Evolutionary conservation across 37 sponge, comb jelly and placozoan genomes (phyloP), one percentile per base, ranked within the genome.

Genomic region (Mnemiopsis leidyi): DNA sequence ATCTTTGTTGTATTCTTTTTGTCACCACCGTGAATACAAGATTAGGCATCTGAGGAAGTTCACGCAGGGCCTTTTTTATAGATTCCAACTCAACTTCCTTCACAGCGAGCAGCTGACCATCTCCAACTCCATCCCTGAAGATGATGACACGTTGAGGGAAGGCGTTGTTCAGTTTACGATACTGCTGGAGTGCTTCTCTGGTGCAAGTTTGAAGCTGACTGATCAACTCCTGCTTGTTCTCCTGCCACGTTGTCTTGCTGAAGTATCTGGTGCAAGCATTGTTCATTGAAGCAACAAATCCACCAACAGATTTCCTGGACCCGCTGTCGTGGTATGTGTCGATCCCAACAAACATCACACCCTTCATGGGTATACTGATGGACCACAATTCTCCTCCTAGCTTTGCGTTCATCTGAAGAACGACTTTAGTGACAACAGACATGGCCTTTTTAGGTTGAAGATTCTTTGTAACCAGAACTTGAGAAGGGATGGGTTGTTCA

Each of bases 121-220:
- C 97, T 0, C 97, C 97, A 33, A 99, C 99, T 18, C 99, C 99
- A 95, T 99, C 99, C 61, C 90, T 94, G 93, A 95, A 99, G 76
- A 97, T 96, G 38, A 99, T 68, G 92, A 99, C 96, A 36, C 97
- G 69, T 30, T 96, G 96, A 32, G 99, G 99, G 0, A 97, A 93
- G 0, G 29, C 24, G 9, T 93, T 69, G 75, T 98, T 98, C 2
- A 23, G 31, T 1, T 38, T 32, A 23, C 24, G 1, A 32, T 39
- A 85, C 61, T 85, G 38, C 25, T 26, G 32, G 24, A 85, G 29
- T 1, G 67, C 67, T 93, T 92, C 83, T 31, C 93, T 83, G 93
- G 96, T 96, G 83, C 94, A 93, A 1, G 69, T 71, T 37, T 94
- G 95, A 93, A 98, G 83, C 38, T 95, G 95, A 69, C 94, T 95